These are phyloP conservation scores for Mugil cephalus DNA, from an alignment of 2,113 vertebrate genomes.

Conservation along the genomic window DNA sequence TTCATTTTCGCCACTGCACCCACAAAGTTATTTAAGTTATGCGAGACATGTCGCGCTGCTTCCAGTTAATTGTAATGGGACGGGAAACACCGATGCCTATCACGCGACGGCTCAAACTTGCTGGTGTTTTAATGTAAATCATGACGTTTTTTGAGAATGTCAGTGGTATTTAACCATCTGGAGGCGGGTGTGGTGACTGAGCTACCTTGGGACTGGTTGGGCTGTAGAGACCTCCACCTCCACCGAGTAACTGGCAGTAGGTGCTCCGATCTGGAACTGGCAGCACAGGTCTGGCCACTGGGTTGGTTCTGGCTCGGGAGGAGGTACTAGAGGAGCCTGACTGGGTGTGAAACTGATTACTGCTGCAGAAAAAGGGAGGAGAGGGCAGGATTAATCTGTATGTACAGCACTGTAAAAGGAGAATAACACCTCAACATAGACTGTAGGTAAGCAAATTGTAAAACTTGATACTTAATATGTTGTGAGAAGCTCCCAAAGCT, in stretches of 20 bases:
- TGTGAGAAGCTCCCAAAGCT: too few species aligned
- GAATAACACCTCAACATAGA: too few species aligned
- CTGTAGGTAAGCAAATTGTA: too few species aligned
- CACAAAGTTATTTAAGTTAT: too few species aligned
- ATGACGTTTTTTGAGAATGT: neutral
- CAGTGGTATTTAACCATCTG: neutral
- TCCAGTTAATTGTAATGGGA: too few species aligned
- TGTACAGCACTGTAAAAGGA: too few species aligned
- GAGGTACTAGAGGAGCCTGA: slow-evolving; percentile 58
- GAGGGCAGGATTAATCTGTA: neutral
- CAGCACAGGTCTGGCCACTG: slow-evolving; percentile 83
- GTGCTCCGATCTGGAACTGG: slow-evolving; percentile 83
- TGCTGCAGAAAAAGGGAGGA: slow-evolving; percentile 50
- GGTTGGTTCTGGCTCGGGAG: slow-evolving; percentile 72
- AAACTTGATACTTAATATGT: too few species aligned
- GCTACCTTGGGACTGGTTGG: slow-evolving; percentile 80
- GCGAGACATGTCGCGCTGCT: too few species aligned
- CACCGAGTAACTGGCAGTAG: slow-evolving; percentile 78
- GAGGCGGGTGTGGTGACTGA: neutral
- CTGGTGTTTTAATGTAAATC: neutral
- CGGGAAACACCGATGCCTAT: too few species aligned
- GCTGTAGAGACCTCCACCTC: slow-evolving; percentile 80
- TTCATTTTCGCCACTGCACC: too few species aligned
- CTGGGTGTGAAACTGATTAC: slow-evolving; percentile 75
- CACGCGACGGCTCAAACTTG: too few species aligned